Conservation (phyloP, 1,140 invertebrate species). For the Drosophila watanabei region DNA sequence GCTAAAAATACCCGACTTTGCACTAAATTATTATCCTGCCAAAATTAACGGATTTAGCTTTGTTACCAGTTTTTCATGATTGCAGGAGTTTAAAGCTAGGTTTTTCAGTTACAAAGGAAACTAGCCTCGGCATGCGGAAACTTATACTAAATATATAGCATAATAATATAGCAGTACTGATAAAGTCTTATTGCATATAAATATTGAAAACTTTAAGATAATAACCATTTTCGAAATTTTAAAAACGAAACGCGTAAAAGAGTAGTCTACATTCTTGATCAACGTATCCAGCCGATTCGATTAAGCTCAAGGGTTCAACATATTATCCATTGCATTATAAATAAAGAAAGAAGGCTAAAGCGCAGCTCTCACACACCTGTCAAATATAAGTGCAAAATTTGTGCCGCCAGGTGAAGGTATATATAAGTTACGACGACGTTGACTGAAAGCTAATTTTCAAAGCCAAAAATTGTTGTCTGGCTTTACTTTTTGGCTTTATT, state of each 20-base stretch:
- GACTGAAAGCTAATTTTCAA: conserved; percentile 69
- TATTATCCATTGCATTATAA: conserved; percentile 45
- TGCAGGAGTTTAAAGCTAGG: no score
- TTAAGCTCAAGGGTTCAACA: conserved; percentile 30
- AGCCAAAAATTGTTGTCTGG: conserved; percentile 57
- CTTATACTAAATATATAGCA: background rate
- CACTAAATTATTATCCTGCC: background rate
- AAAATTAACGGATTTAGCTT: background rate
- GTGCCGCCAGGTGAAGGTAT: conserved; percentile 38
- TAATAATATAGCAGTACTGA: background rate
- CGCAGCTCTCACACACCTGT: conserved; percentile 2
- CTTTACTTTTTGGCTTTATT: conserved; percentile 40
- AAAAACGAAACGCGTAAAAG: background rate
- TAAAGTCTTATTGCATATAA: background rate
- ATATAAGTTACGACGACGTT: conserved; percentile 29
- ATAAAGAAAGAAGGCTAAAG: conserved; percentile 19
- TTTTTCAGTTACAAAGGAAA: background rate
- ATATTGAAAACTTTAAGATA: background rate
- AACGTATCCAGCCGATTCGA: background rate
- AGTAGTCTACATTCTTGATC: background rate
- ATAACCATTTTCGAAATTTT: background rate
- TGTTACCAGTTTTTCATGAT: background rate
- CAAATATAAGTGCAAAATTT: conserved; percentile 3
- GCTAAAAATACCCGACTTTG: background rate
- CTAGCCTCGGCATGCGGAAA: background rate